Conservation (phyloP, 2,113 vertebrate species). For the Vulpes vulpes region DNA sequence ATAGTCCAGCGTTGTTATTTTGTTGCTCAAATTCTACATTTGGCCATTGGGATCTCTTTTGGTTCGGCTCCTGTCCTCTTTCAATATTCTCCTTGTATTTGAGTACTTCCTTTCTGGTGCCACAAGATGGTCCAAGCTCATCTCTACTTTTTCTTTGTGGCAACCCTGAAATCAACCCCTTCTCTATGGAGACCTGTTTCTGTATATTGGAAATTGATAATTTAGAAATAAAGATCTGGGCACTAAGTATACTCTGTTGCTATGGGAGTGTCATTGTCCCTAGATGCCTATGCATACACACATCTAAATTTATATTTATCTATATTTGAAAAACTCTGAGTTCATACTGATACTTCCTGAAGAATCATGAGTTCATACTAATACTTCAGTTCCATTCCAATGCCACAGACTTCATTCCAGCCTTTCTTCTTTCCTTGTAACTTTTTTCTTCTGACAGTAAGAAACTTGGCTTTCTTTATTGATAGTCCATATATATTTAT, state of each 20-base stretch:
- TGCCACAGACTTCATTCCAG: not conserved
- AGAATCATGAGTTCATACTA: not conserved
- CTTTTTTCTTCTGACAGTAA: not conserved
- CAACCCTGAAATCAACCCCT: not conserved
- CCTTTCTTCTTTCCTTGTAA: not conserved
- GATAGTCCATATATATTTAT: not conserved
- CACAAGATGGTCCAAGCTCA: not conserved
- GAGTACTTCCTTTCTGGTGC: slow-evolving; percentile 5
- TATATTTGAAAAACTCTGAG: not conserved
- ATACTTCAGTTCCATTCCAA: not conserved
- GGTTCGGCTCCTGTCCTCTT: not conserved
- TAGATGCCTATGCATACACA: not conserved
- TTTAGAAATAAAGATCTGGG: not conserved
- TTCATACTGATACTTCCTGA: not conserved
- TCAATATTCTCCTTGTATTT: not conserved
- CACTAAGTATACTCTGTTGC: not conserved
- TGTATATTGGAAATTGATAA: not conserved
- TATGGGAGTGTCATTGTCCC: not conserved
- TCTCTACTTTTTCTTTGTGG: not conserved
- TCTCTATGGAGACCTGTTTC: not conserved
- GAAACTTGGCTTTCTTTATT: not conserved
- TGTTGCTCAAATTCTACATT: not conserved
- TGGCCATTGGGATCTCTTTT: not conserved
- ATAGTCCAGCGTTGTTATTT: not conserved
- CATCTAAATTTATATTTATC: not conserved